Conservation (phyloP, 2,797 vertebrate genomes). For the Catamblyrhynchus diadema region DNA sequence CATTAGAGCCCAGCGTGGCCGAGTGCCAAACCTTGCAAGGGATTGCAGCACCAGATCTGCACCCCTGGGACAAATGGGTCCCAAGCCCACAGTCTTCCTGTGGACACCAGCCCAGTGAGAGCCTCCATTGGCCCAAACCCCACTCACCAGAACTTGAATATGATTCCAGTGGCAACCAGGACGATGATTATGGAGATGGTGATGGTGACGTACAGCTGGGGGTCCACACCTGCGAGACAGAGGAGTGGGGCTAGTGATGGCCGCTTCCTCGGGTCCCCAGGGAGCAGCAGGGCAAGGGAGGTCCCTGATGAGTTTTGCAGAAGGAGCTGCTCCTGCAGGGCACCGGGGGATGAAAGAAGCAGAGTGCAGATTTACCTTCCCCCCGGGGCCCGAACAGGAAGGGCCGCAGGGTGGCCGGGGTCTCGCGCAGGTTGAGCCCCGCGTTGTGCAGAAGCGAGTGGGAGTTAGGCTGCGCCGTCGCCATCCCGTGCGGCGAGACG, state of each 20-base stretch:
- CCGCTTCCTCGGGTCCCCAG: rapidly evolving
- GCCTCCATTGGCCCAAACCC: neutral
- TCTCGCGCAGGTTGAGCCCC: conserved; percentile 77
- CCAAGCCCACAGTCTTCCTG: neutral
- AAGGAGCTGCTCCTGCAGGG: neutral
- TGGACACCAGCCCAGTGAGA: rapidly evolving
- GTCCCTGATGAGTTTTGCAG: neutral
- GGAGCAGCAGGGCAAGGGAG: neutral
- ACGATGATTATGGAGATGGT: conserved; percentile 82
- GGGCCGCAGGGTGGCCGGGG: conserved; percentile 76
- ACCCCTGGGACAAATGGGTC: neutral
- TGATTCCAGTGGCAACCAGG: conserved; percentile 79
- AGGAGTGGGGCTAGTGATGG: neutral
- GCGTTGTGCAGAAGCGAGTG: conserved; percentile 74
- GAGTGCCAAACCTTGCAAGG: neutral
- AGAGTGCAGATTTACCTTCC: conserved; percentile 71
- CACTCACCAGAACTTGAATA: conserved; percentile 84
- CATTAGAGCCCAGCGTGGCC: rapidly evolving
- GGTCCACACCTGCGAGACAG: conserved; percentile 74
- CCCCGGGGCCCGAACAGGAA: conserved; percentile 76
- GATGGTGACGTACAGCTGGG: conserved; percentile 80
- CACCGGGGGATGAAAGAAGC: rapidly evolving
- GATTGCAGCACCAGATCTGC: neutral
- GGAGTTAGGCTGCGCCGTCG: conserved; percentile 76
- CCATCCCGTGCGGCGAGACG: conserved; percentile 74